phyloP scores from a whole-genome alignment of 1,140 invertebrate genomes.

The Hypothenemus hampei region DNA sequence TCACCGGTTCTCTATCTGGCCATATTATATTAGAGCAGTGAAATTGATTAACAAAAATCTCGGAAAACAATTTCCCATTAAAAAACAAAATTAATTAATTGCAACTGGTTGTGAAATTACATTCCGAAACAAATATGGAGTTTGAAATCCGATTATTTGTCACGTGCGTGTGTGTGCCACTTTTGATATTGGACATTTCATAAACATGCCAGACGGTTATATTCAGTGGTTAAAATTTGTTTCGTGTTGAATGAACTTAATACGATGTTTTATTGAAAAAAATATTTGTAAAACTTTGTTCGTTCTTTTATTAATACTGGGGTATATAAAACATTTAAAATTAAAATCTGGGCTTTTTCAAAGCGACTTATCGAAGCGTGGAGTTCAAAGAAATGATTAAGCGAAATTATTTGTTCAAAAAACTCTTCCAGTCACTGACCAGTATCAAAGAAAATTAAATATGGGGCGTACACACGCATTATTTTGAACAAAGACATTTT shows the following conservation, averaged over 20 bases:
- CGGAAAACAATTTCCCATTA: too few relatives aligned
- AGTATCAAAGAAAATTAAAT: slow-evolving; percentile 17
- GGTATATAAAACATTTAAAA: slow-evolving; percentile 14
- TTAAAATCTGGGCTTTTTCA: slow-evolving; percentile 1
- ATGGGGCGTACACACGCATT: slow-evolving; percentile 6
- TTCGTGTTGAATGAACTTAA: too few relatives aligned
- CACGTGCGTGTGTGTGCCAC: too few relatives aligned
- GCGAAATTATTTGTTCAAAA: slow-evolving; percentile 12
- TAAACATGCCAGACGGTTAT: not conserved
- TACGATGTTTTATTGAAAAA: too few relatives aligned
- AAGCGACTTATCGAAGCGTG: slow-evolving; percentile 8
- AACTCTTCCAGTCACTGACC: slow-evolving; percentile 13
- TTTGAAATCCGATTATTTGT: not conserved
- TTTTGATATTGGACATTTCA: not conserved
- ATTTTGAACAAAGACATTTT: slow-evolving; percentile 2
- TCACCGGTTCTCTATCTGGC: too few relatives aligned
- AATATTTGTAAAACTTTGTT: too few relatives aligned
- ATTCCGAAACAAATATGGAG: not conserved
- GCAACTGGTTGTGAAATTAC: too few relatives aligned
- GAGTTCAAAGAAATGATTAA: slow-evolving; percentile 16
- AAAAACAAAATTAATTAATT: too few relatives aligned
- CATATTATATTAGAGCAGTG: too few relatives aligned
- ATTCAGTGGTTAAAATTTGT: too few relatives aligned
- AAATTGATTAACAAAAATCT: too few relatives aligned
- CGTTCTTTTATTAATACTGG: too few relatives aligned